Conservation (phyloP, 2,113 vertebrate genomes). For the Poeciliopsis occidentalis region DNA sequence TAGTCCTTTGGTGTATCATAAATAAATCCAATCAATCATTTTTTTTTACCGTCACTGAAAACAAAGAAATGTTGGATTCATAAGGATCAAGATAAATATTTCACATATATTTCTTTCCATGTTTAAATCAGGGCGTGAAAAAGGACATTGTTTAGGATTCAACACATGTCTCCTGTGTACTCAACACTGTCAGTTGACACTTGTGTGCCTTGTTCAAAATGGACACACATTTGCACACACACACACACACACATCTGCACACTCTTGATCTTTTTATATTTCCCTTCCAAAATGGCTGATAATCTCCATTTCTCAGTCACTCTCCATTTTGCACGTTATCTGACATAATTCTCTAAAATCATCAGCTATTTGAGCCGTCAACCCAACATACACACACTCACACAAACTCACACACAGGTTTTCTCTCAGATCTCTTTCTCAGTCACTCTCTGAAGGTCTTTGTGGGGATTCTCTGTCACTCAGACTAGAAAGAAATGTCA, state of each 20-base stretch:
- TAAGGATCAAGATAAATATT: constrained; percentile 3
- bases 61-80: neutral
- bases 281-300: constrained; percentile 20
- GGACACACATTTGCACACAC: constrained; percentile 14
- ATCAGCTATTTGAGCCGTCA: constrained; percentile 37
- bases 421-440: constrained; percentile 34
- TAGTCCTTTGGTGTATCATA: neutral
- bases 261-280: constrained; percentile 33
- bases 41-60: constrained; percentile 5
- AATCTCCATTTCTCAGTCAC: constrained; percentile 33
- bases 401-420: constrained; percentile 1
- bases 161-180: constrained; percentile 37
- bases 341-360: constrained; percentile 27
- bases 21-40: neutral
- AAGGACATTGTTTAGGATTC: constrained; percentile 49
- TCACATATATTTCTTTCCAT: constrained; percentile 13
- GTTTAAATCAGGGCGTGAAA: constrained; percentile 25
- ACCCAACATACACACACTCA: constrained; percentile 13
- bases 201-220: constrained; percentile 44
- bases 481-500: constrained; percentile 32
- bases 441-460: constrained; percentile 32
- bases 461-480: constrained; percentile 42
- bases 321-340: constrained; percentile 58
- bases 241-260: constrained; percentile 1
- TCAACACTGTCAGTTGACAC: constrained; percentile 45